phyloP scores from a whole-genome alignment of 2,888 invertebrate species.

The Taphrorychus bicolor region DNA sequence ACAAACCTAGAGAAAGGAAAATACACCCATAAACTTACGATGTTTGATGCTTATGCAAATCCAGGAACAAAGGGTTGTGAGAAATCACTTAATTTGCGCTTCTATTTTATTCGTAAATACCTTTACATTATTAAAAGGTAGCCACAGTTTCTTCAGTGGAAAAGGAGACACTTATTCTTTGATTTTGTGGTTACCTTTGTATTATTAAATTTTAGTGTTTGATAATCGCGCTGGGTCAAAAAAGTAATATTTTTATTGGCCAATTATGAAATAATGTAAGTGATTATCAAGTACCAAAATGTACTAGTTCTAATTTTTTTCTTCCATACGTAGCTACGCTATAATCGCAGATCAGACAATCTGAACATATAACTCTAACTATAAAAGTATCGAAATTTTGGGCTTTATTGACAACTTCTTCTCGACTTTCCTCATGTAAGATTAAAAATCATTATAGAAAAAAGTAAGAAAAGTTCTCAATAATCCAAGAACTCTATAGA shows the following conservation, averaged over 20 bases:
- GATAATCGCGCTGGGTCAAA: too few species aligned
- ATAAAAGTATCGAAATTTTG: conserved; percentile 13
- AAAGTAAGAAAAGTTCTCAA: neutral
- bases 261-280: neutral
- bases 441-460: too few species aligned
- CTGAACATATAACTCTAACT: conserved; percentile 35
- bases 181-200: too few species aligned
- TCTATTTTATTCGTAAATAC: neutral
- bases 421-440: neutral
- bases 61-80: neutral
- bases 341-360: conserved; percentile 40
- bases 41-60: neutral
- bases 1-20: too few species aligned
- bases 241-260: too few species aligned
- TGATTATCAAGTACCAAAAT: neutral
- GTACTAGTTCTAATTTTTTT: neutral
- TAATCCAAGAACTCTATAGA: neutral
- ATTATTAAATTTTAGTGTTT: too few species aligned
- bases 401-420: neutral
- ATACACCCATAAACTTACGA: too few species aligned
- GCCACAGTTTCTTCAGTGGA: too few species aligned
- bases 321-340: conserved; percentile 10
- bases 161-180: too few species aligned
- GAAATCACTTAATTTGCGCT: neutral
- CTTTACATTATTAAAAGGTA: neutral